Evolutionary conservation across 2,888 invertebrate genomes (phyloP), one percentile per base, ranked within the genome.

Genomic region (Phasia obesa): DNA sequence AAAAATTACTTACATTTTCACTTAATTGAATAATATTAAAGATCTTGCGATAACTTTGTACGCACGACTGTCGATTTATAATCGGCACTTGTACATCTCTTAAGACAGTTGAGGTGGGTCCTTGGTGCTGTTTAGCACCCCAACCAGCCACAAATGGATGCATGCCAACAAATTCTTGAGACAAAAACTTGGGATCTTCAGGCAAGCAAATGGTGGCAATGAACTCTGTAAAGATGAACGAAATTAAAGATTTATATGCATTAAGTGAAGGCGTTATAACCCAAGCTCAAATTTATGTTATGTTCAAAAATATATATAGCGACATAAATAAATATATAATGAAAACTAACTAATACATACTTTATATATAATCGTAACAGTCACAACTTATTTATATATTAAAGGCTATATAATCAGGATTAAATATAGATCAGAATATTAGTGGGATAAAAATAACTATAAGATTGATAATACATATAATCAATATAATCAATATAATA

Each of bases 131-230:
- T 0, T 94, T 91, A 9, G 95, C 93, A 15, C 97, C 97, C 97
- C 97, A 97, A 21, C 97, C 91, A 25, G 96, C 96, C 4, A 97
- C 93, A 87, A 95, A 94, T 0, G 96, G 95, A 84, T 92, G 92
- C 92, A 92, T 86, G 92, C 92, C 89, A 9, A 89, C 88, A 13
- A 91, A 88, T n/a, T 88, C 87, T 76, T 91, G 86, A 62, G 85
- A 78, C 15, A 86, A 23, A 64, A 90, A 91, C 11, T 80, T 81
- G 6, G 78, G 81, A 0, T 84, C 79, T 92, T 94, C 86, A 93
- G 97, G 97, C 57, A 97, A 92, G 89, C 97, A 97, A 84, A 97
- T 94, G 0, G 96, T 96, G 83, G 92, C 92, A 70, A 97, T 94
- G 42, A 92, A 89, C 25, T 91, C 96, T 96, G 91, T 67, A 13